These are phyloP conservation scores for Drosophila paramelanica DNA, from an alignment of 2,888 invertebrate species.

Conservation along the genomic window DNA sequence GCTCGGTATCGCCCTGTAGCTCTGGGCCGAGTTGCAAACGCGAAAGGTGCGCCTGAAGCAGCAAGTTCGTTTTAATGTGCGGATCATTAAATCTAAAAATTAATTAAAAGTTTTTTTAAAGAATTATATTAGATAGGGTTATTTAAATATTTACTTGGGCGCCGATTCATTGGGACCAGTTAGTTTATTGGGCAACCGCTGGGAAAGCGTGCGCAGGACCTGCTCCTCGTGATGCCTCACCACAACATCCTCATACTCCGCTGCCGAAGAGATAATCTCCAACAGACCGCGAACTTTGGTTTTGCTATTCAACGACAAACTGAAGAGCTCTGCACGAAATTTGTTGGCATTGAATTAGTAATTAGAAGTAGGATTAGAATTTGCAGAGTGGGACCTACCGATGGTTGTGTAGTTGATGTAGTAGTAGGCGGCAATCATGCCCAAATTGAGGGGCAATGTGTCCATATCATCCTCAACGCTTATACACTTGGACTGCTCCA, in stretches of 20 bases:
- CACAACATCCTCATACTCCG: slow-evolving; percentile 97
- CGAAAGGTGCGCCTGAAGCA: slow-evolving; percentile 98
- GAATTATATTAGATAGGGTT: neutral
- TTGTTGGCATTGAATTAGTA: neutral
- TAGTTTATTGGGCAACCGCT: slow-evolving; percentile 88
- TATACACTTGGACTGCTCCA: slow-evolving; percentile 98
- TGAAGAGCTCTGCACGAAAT: slow-evolving; percentile 94
- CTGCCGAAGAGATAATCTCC: slow-evolving; percentile 99
- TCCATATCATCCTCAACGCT: slow-evolving; percentile 99
- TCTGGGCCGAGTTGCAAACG: slow-evolving; percentile 97
- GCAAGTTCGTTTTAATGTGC: slow-evolving; percentile 97
- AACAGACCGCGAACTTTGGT: slow-evolving; percentile 98
- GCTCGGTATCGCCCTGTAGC: slow-evolving; percentile 97
- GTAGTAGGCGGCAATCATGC: slow-evolving; percentile 99
- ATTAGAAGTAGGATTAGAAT: neutral
- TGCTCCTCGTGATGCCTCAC: slow-evolving; percentile 98
- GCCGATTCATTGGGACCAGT: slow-evolving; percentile 87
- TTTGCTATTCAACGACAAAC: slow-evolving; percentile 97
- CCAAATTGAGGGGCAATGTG: slow-evolving; percentile 97
- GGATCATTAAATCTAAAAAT: slow-evolving; percentile 94
- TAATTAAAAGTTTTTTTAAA: neutral
- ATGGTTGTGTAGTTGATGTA: slow-evolving; percentile 99
- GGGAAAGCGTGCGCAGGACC: slow-evolving; percentile 88
- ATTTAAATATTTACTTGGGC: slow-evolving; percentile 88
- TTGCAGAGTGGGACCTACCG: slow-evolving; percentile 86